These are phyloP conservation scores for Jacana jacana DNA, from an alignment of 2,113 vertebrate species.

Conservation along the genomic window DNA sequence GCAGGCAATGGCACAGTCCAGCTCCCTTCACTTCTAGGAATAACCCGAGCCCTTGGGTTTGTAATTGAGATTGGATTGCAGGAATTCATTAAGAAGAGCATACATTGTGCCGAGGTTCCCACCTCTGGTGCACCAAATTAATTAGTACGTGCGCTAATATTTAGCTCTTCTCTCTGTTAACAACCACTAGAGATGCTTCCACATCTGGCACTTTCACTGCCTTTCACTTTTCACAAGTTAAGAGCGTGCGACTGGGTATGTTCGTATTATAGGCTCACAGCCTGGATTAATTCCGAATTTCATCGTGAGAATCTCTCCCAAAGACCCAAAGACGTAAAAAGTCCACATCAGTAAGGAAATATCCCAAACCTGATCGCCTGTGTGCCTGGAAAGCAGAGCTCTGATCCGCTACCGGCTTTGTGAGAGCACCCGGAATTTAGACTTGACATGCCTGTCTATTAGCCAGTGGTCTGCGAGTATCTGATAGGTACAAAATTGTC, in stretches of 20 bases:
- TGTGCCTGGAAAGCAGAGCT: neutral
- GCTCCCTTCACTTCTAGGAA: neutral
- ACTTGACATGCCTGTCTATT: neutral
- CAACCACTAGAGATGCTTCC: neutral
- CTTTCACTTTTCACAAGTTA: neutral
- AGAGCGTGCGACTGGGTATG: neutral
- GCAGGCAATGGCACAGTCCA: neutral
- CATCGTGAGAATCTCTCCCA: neutral
- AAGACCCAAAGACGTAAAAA: neutral
- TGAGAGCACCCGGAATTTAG: neutral
- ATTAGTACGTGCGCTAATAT: neutral
- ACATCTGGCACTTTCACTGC: neutral
- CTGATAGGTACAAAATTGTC: neutral
- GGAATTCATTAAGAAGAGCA: neutral
- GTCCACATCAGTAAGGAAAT: neutral
- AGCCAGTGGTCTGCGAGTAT: neutral
- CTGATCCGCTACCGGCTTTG: accelerated
- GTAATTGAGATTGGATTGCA: neutral
- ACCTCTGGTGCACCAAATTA: neutral
- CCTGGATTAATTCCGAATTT: neutral
- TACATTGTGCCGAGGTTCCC: neutral
- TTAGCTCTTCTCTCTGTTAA: neutral
- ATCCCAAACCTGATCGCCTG: neutral
- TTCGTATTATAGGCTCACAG: accelerated
- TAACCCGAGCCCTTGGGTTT: accelerated